Evolutionary conservation across 2,888 invertebrate genomes (phyloP).

Genomic region (Torymus texanus): DNA sequence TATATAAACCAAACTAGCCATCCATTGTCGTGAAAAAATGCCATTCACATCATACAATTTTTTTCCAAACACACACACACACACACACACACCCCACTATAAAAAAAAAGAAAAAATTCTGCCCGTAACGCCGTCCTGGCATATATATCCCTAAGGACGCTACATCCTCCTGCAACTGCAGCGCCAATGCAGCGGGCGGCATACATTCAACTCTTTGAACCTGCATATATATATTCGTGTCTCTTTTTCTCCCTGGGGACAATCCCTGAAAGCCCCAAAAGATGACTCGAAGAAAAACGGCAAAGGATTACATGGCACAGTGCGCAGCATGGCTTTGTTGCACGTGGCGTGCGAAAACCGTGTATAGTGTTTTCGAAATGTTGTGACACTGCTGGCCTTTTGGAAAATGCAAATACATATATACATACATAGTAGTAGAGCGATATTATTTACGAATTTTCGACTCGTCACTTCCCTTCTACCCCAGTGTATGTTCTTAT

Average conservation of each 20-base stretch:
- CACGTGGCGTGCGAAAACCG: constrained; percentile 44
- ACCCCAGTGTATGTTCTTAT: neutral
- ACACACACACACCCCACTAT: too few species aligned
- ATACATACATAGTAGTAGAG: neutral
- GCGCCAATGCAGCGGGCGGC: neutral
- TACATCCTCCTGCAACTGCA: too few species aligned
- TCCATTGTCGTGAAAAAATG: too few species aligned
- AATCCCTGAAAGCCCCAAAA: constrained; percentile 27
- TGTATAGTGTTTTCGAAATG: constrained; percentile 58
- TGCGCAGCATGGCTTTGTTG: constrained; percentile 44
- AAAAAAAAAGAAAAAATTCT: too few species aligned
- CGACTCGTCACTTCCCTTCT: constrained; percentile 46
- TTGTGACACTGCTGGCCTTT: constrained; percentile 62
- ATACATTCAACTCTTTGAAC: constrained; percentile 67
- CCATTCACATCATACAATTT: too few species aligned
- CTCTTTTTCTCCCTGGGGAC: too few species aligned
- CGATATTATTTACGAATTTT: constrained; percentile 45
- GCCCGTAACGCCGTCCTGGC: too few species aligned
- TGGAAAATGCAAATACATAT: constrained; percentile 34
- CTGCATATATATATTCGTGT: too few species aligned
- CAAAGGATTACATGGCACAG: constrained; percentile 65
- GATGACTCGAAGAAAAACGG: constrained; percentile 69
- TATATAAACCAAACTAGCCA: too few species aligned
- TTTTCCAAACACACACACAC: too few species aligned
- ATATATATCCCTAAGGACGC: too few species aligned